Conservation (phyloP, 2,113 vertebrate species). For the Malurus melanocephalus region DNA sequence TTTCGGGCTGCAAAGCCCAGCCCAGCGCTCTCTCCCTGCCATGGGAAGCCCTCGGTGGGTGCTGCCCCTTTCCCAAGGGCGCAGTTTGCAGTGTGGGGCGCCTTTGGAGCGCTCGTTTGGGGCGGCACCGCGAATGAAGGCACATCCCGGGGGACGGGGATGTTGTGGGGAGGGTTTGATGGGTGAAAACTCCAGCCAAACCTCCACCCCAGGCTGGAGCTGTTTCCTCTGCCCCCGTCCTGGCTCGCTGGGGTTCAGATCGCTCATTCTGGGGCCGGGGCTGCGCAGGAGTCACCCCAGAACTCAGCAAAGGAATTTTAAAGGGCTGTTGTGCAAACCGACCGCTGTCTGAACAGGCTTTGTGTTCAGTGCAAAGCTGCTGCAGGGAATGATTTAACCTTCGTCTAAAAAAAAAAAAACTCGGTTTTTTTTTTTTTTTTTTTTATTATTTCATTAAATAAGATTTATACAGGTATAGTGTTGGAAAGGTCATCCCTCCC, state of each 20-base stretch:
- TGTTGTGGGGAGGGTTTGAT: background rate
- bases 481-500: conserved; percentile 71
- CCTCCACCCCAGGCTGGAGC: background rate
- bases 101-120: background rate
- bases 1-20: background rate
- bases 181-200: background rate
- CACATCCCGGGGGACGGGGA: background rate
- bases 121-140: background rate
- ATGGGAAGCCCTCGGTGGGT: background rate
- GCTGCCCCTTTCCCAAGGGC: background rate
- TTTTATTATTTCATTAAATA: conserved; percentile 74
- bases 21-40: background rate
- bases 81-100: background rate
- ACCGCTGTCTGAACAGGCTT: conserved; percentile 25
- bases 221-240: background rate
- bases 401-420: too few relatives aligned
- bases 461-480: conserved; percentile 75
- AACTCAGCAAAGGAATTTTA: conserved; percentile 24
- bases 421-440: conserved; percentile 53
- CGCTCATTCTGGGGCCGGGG: background rate
- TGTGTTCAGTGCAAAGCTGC: conserved; percentile 63
- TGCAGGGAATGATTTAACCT: conserved; percentile 72
- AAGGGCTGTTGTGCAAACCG: conserved; percentile 38
- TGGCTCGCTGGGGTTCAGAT: background rate
- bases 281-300: background rate